Evolutionary conservation across 1,140 invertebrate species (phyloP), one percentile per base, ranked within the genome.

Genomic region (Andricus grossulariae): DNA sequence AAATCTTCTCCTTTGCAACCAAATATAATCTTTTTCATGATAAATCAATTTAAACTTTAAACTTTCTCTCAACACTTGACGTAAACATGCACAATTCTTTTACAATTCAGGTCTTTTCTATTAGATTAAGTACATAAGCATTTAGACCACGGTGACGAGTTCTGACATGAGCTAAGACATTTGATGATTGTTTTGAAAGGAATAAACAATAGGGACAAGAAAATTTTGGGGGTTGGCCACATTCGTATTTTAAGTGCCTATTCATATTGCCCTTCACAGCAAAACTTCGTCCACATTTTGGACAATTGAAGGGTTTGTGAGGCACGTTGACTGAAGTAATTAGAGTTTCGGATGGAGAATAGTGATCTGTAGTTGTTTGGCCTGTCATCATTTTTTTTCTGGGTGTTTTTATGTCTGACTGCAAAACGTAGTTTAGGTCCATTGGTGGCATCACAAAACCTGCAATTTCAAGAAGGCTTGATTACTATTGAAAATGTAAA

Each of bases 231-330:
- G 50, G 32, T 45, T 74, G 78, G 60, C 77, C 76, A 21, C 82
- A 83, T 50, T 77, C 77, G n/a, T 83, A 91, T 70, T 88, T 85
- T 70, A 90, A 84, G 73, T 91, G 91, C 73, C 90, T 88, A 49
- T 86, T 85, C 76, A 87, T 73, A 60, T 88, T 90, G 54, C 89
- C 87, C 21, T 84, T 86, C 16, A 89, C 82, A 11, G 84, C 86
- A 82, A 92, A 92, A 50, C 76, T 73, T 8, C 90, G 85, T 52
- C 80, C 83, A 80, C 92, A 92, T 72, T 88, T 88, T 13, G 87
- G 86, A 80, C 88, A 90, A 18, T 50, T 19, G 13, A 84, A 83
- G 1, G 60, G 32, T 66, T 66, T 66, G 5, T 45, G 25, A 7
- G 25, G 3, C 8, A 32, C 16, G 32, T 39, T 66, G 15, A 15